Conservation (phyloP, 2,888 invertebrate genomes). For the Caenorhabditis sp. region DNA sequence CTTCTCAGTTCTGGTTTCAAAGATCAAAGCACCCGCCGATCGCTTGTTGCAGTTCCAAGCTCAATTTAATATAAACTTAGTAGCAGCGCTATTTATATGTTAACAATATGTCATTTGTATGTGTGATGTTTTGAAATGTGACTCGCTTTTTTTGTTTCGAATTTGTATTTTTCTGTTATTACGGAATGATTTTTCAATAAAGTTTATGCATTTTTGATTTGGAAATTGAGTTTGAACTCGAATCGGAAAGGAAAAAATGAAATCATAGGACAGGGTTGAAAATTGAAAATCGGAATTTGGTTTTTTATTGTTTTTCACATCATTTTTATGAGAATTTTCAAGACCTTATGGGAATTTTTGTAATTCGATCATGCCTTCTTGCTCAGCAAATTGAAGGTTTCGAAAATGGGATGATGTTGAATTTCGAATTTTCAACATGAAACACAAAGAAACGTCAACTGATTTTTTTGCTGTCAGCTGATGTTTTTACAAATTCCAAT, state of each 20-base stretch:
- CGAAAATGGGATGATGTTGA: too few relatives aligned
- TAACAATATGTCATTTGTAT: not conserved
- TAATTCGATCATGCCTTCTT: too few relatives aligned
- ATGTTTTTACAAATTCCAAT: too few relatives aligned
- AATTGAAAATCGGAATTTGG: not conserved
- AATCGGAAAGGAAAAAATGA: not conserved
- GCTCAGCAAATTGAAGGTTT: too few relatives aligned
- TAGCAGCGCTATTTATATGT: not conserved
- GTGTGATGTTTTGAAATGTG: not conserved
- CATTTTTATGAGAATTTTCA: too few relatives aligned
- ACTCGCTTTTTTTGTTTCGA: not conserved
- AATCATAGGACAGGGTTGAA: not conserved
- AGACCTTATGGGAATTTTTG: too few relatives aligned
- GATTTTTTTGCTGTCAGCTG: too few relatives aligned
- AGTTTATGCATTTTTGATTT: not conserved
- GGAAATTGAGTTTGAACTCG: not conserved
- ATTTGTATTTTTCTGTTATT: not conserved
- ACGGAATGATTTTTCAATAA: not conserved
- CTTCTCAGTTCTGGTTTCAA: conserved; percentile 25
- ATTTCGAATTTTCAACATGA: too few relatives aligned
- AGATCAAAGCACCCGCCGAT: conserved; percentile 22
- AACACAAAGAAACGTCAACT: too few relatives aligned
- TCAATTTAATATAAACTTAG: conserved; percentile 8
- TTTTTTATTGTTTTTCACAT: too few relatives aligned
- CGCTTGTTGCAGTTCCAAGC: conserved; percentile 25